phyloP scores from a whole-genome alignment of 2,888 invertebrate species.

The Panzeria rudis region DNA sequence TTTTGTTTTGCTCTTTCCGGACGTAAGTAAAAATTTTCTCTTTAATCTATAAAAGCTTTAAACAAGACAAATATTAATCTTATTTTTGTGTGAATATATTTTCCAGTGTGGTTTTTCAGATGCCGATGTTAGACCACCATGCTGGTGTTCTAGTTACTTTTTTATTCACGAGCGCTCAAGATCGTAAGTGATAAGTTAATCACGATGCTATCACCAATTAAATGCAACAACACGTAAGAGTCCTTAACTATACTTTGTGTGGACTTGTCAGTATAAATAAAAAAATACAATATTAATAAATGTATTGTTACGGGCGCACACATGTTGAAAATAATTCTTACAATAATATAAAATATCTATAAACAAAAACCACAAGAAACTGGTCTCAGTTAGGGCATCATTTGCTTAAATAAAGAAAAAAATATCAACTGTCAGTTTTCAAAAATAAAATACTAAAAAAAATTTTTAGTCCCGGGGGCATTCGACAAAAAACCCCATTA shows the following conservation, averaged over 20 bases:
- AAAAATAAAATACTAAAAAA: conserved; percentile 76
- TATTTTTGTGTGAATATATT: too few relatives aligned
- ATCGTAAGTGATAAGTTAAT: background rate
- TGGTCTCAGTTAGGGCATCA: conserved; percentile 63
- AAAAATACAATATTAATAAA: conserved; percentile 62
- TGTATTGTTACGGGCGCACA: conserved; percentile 35
- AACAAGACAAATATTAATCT: too few relatives aligned
- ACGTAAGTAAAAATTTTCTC: too few relatives aligned
- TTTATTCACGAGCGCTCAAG: background rate
- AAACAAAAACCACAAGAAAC: conserved; percentile 53
- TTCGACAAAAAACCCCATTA: conserved; percentile 76
- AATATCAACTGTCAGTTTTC: conserved; percentile 81
- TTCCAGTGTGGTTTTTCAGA: too few relatives aligned
- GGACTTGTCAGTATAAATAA: conserved; percentile 49
- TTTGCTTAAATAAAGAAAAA: conserved; percentile 68
- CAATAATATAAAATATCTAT: conserved; percentile 76
- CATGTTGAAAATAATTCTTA: conserved; percentile 61
- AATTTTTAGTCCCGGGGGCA: conserved; percentile 73
- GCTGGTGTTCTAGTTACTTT: background rate
- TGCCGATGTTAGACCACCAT: too few relatives aligned
- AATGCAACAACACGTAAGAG: conserved; percentile 29
- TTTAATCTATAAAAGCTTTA: too few relatives aligned
- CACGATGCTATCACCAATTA: background rate
- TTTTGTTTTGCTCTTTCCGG: too few relatives aligned
- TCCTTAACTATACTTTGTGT: conserved; percentile 4